Percentiles rank a stretch among this genome's conserved stretches.
Conservation (phyloP, 2,113 vertebrate species). For the Phodopus roborovskii region DNA sequence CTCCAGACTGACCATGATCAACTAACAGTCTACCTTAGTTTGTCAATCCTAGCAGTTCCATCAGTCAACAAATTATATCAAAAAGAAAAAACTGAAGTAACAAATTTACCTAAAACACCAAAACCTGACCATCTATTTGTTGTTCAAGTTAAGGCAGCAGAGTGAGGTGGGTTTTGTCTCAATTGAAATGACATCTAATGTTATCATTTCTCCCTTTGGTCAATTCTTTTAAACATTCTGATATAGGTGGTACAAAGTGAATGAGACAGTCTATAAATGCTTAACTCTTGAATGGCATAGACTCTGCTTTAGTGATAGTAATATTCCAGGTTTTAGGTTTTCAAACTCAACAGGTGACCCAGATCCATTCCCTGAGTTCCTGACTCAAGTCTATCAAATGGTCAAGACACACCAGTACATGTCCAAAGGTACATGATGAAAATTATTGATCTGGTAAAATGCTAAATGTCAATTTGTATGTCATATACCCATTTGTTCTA, state of each 20-base stretch:
- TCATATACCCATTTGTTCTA: conserved; percentile 17
- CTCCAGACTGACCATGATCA: conserved; percentile 49
- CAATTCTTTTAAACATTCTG: conserved; percentile 40
- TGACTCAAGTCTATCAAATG: neutral
- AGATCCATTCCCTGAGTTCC: neutral
- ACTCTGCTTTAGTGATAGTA: neutral
- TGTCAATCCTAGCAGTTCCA: conserved; percentile 34
- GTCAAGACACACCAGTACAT: neutral
- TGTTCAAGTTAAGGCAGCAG: neutral
- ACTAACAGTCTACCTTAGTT: conserved; percentile 5
- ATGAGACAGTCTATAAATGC: neutral
- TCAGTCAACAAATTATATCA: conserved; percentile 7
- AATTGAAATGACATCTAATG: conserved; percentile 18
- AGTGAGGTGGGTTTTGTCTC: conserved; percentile 16
- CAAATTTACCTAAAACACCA: conserved; percentile 41
- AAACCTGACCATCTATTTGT: conserved; percentile 49
- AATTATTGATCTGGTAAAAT: neutral
- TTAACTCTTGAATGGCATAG: conserved; percentile 6
- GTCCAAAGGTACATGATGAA: conserved; percentile 39
- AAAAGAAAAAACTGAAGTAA: neutral
- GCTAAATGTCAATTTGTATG: conserved; percentile 34
- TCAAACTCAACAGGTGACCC: conserved; percentile 5
- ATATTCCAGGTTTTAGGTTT: conserved; percentile 20
- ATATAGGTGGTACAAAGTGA: neutral
- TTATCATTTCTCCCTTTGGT: conserved; percentile 20